Base-by-base conservation (phyloP, 1,140 invertebrate species). In the Colletes latitarsis region DNA sequence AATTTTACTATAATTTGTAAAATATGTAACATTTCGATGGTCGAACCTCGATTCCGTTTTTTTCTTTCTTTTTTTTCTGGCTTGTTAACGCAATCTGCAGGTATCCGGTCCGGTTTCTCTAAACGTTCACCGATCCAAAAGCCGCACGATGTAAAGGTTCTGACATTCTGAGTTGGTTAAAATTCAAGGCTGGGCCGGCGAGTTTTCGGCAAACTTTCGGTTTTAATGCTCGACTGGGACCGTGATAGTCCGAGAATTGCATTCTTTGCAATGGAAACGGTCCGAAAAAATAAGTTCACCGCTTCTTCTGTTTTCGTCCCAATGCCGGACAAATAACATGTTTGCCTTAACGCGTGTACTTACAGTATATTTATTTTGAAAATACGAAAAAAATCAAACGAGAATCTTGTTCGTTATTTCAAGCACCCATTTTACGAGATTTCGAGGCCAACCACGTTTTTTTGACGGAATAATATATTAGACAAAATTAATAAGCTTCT, bases 101-200 rank as follows among this genome's bases (percentile, higher is more conserved):
- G 17, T 43, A 67, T 8, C 0, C 39, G n/a, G 12, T 15, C 30
- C 9, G 21, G 0, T 46, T 57, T 57, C 12, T 1, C 6, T 43
- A 57, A 53, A 79, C 55, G 52, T 74, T 30, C 64, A 58, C 5
- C 55, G 69, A 72, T 74, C 0, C 3, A 8, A 4, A 69, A 69
- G 43, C 60, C 53, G 5, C 10, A 10, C 4, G 12, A 9, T 17
- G 43, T 21, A 82, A 67, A 19, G 49, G 19, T 74, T 52, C 63
- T 79, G 84, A 76, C 21, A 73, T 79, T 82, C 77, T 57, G 70
- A 68, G 14, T 19, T 52, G 68, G 12, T 68, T 71, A 73, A 72
- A 39, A 82, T 85, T 86, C 84, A 86, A 86, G 79, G 84, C 66
- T 79, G 58, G 19, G 3, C 49, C 60, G 14, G 17, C 19, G 15